Base-by-base conservation (phyloP, 2,888 invertebrate species). In the Linnaemya vulpina region DNA sequence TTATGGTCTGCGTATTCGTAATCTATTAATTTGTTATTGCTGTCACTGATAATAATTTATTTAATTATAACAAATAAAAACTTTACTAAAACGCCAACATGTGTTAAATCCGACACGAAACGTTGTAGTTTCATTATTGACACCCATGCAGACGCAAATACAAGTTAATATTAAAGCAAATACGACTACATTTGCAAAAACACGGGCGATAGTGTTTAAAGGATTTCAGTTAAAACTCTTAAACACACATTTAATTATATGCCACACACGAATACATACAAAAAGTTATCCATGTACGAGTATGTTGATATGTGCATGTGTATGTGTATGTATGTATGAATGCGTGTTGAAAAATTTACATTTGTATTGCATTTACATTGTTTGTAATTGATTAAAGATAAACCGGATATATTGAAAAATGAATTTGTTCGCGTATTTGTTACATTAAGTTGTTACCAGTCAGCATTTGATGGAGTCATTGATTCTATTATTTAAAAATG, bases 61-160 rank as follows among this genome's bases (percentile, higher is more conserved):
- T 81, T 81, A 86, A 86, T 84, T 86, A 84, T 51, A 78, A 63
- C 71, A 75, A 71, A 81, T 78, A 75, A 81, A 86, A 84, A 70
- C 75, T 65, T 74, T 82, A 71, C 86, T 78, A 86, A 86, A 84
- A 78, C 71, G 86, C 53, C 65, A 86, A 82, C 83, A 86, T 78
- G 77, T 86, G 81, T 84, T 84, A 78, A 84, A 81, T 78, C 81
- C 38, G 65, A 83, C 63, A 75, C 74, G 67, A 79, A 74, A 73
- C 82, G 85, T 68, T 77, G 65, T 70, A 49, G 10, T 55, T 30
- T 2, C 5, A 81, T 79, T 75, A 78, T 70, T 53, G 49, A 60
- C 75, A 74, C 68, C 60, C 65, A 79, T 38, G 49, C 74, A 20
- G 11, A 74, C 22, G 17, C 17, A 51, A 51, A 70, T 53, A 51